Conservation (phyloP, 2,888 invertebrate species). For the Drosophila emarginata region DNA sequence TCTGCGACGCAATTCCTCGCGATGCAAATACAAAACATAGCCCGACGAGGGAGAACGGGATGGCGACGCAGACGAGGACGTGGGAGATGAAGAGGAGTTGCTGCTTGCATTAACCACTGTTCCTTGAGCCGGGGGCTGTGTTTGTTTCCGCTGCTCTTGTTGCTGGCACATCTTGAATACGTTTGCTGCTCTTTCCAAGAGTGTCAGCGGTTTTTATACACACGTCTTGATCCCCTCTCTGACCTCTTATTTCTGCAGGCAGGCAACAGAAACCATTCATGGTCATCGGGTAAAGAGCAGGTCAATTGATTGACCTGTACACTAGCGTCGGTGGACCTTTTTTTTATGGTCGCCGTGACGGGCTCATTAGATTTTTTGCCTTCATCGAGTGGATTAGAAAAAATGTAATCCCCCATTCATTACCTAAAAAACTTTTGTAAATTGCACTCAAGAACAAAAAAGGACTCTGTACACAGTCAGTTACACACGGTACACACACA, state of each 20-base stretch:
- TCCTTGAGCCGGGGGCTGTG: neutral
- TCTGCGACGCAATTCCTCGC: conserved; percentile 53
- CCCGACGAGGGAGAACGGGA: conserved; percentile 52
- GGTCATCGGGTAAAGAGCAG: conserved; percentile 41
- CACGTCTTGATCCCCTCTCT: conserved; percentile 10
- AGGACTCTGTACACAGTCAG: neutral
- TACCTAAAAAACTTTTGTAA: conserved; percentile 73
- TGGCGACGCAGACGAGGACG: neutral
- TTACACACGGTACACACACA: neutral
- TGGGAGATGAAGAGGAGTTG: neutral
- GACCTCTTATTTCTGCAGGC: conserved; percentile 50
- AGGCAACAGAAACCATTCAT: conserved; percentile 56
- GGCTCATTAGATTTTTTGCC: conserved; percentile 55
- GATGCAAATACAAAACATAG: conserved; percentile 58
- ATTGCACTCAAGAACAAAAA: conserved; percentile 23
- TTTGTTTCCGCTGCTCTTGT: conserved; percentile 4
- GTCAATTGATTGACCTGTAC: conserved; percentile 32
- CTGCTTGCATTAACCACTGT: neutral
- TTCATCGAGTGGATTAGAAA: conserved; percentile 63
- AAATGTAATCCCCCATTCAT: conserved; percentile 67
- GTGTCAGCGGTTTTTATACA: conserved; percentile 47
- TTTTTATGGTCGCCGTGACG: conserved; percentile 40
- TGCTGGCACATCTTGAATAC: conserved; percentile 28
- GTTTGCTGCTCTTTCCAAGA: conserved; percentile 41
- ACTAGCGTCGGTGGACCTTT: neutral